Percentiles rank a stretch among this genome's conserved stretches.
phyloP scores from a whole-genome alignment of 2,113 vertebrate species.

The Conger conger region DNA sequence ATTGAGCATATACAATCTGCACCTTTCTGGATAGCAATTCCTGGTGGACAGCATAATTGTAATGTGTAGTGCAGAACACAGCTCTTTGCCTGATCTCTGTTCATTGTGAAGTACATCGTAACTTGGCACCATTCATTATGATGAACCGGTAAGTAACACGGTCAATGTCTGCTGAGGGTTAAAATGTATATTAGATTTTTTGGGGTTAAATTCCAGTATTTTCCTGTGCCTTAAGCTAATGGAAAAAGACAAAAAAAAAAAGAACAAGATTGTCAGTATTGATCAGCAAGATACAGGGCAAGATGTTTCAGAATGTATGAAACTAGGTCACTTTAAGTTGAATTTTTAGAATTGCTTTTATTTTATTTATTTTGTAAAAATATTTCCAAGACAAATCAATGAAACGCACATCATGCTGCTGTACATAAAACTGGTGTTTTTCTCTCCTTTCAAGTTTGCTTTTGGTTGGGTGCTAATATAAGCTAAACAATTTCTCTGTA shows the following conservation, averaged over 20 bases:
- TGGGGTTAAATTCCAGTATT: slow-evolving; percentile 47
- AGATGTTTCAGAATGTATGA: slow-evolving; percentile 10
- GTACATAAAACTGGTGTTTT: slow-evolving; percentile 59
- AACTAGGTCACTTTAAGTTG: slow-evolving; percentile 9
- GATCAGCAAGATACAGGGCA: slow-evolving; percentile 10
- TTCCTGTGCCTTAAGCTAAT: slow-evolving; percentile 75
- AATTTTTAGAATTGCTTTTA: not conserved
- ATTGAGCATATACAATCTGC: slow-evolving; percentile 15
- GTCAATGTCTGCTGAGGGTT: slow-evolving; percentile 1
- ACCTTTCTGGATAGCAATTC: slow-evolving; percentile 21
- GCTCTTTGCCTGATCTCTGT: slow-evolving; percentile 9
- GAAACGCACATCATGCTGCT: slow-evolving; percentile 64
- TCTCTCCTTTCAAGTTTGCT: not conserved
- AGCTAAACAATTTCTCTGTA: slow-evolving; percentile 8
- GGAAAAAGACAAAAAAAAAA: slow-evolving; percentile 69
- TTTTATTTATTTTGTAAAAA: slow-evolving; percentile 10
- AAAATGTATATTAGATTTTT: slow-evolving; percentile 8
- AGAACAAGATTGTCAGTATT: slow-evolving; percentile 50
- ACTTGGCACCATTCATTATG: slow-evolving; percentile 10
- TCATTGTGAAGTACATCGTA: slow-evolving; percentile 15
- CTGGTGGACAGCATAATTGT: slow-evolving; percentile 10
- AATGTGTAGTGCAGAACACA: slow-evolving; percentile 10
- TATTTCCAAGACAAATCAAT: slow-evolving; percentile 39
- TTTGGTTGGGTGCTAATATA: slow-evolving; percentile 19
- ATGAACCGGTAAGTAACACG: not conserved